A percentile compares a stretch with the other conserved stretches of the same genome.
Conservation (phyloP, 2,888 invertebrate genomes). For the Pterobdella sp. region DNA sequence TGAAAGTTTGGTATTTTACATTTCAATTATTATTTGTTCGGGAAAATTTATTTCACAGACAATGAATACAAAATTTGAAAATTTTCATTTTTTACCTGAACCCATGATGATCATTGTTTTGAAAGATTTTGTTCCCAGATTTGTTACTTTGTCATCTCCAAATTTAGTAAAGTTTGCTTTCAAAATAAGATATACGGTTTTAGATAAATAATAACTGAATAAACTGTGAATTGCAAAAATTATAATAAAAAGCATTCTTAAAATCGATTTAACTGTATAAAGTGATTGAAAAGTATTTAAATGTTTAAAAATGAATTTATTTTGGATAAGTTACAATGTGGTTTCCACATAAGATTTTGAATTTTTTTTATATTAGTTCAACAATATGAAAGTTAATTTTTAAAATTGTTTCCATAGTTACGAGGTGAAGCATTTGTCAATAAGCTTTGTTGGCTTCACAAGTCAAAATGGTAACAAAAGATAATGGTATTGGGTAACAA, state of each 20-base stretch:
- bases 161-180: neutral
- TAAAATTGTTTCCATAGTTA: too few relatives aligned
- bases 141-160: neutral
- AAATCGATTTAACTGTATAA: too few relatives aligned
- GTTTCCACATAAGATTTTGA: too few relatives aligned
- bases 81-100: slow-evolving; percentile 27
- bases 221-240: neutral
- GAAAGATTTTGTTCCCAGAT: slow-evolving; percentile 16
- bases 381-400: too few relatives aligned
- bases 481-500: too few relatives aligned
- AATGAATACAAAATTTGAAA: neutral
- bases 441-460: too few relatives aligned
- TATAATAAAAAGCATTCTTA: neutral
- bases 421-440: too few relatives aligned
- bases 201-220: neutral
- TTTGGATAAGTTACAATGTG: too few relatives aligned
- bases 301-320: too few relatives aligned
- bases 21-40: neutral
- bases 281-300: too few relatives aligned
- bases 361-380: too few relatives aligned
- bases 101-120: slow-evolving; percentile 35
- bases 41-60: neutral
- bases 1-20: neutral
- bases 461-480: too few relatives aligned
- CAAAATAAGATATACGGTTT: neutral